Percentiles rank a stretch among this genome's conserved stretches.
Evolutionary conservation across 30 jellyfish, hydroid and myxozoan species (phyloP).

Genomic region (Rhopilema esculentum): DNA sequence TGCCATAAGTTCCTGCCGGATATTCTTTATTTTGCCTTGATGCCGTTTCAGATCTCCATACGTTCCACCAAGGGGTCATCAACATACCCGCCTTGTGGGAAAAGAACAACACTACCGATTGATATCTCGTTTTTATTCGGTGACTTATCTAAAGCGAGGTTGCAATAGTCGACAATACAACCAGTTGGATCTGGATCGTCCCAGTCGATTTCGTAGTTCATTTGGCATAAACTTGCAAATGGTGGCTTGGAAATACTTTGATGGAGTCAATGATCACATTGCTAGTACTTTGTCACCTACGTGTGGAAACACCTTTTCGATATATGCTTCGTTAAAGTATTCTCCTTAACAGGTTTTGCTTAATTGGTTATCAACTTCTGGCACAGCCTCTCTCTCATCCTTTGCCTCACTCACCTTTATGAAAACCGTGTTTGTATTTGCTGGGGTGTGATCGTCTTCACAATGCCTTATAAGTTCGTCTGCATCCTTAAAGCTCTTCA

Average conservation of each 20-base stretch:
- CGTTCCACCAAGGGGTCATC: constrained; percentile 40
- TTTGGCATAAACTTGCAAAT: constrained; percentile 42
- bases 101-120: constrained; percentile 71
- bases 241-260: constrained; percentile 83
- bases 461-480: constrained; percentile 34
- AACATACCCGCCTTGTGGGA: no score
- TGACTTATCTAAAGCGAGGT: constrained; percentile 70
- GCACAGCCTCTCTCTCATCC: no score
- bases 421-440: no score
- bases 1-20: constrained; percentile 43
- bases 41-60: constrained; percentile 79
- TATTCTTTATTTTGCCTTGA: constrained; percentile 58
- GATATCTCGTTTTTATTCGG: constrained; percentile 69
- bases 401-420: no score
- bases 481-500: constrained; percentile 49
- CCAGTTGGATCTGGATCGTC: constrained; percentile 90
- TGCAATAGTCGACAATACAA: constrained; percentile 74
- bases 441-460: no score
- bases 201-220: constrained; percentile 81
- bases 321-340: no score
- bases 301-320: no score
- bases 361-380: constrained; percentile 68
- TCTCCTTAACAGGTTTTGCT: no score
- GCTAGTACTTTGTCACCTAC: no score
- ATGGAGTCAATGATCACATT: no score